Conservation (phyloP, 2,888 invertebrate species). For the Scaptomyza reducta region DNA sequence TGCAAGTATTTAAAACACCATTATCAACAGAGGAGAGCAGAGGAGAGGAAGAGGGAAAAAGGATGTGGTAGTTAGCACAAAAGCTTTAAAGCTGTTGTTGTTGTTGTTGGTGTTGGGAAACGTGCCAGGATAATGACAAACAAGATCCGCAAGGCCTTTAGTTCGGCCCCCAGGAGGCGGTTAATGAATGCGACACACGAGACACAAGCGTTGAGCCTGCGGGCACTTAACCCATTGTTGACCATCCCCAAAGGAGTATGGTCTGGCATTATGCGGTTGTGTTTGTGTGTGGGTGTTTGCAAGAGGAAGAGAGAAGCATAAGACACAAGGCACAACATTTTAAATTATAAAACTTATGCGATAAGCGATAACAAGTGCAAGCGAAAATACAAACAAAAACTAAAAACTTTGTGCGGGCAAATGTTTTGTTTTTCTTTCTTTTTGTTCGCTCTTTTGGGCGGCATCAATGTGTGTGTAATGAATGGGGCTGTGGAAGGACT, state of each 20-base stretch:
- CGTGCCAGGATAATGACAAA: slow-evolving; percentile 52
- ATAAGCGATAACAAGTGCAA: slow-evolving; percentile 45
- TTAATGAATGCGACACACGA: slow-evolving; percentile 57
- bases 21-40: slow-evolving; percentile 17
- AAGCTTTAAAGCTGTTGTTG: slow-evolving; percentile 32
- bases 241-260: slow-evolving; percentile 28
- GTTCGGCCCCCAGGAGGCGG: slow-evolving; percentile 29
- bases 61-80: slow-evolving; percentile 3
- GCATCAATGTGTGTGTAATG: slow-evolving; percentile 20
- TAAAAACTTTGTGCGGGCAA: slow-evolving; percentile 21
- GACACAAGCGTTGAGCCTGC: slow-evolving; percentile 49
- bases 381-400: slow-evolving; percentile 3
- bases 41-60: too few species aligned
- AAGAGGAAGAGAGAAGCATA: background rate
- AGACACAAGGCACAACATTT: slow-evolving; percentile 30
- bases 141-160: slow-evolving; percentile 20
- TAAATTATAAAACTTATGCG: slow-evolving; percentile 45
- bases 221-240: slow-evolving; percentile 63
- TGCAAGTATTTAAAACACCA: slow-evolving; percentile 50
- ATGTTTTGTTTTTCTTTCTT: background rate
- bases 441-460: background rate
- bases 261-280: slow-evolving; percentile 30
- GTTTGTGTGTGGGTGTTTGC: background rate
- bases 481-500: slow-evolving; percentile 6
- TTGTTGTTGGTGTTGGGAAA: slow-evolving; percentile 28